Base-by-base conservation (phyloP, 2,113 vertebrate genomes). In the Corythoichthys haematopterus region DNA sequence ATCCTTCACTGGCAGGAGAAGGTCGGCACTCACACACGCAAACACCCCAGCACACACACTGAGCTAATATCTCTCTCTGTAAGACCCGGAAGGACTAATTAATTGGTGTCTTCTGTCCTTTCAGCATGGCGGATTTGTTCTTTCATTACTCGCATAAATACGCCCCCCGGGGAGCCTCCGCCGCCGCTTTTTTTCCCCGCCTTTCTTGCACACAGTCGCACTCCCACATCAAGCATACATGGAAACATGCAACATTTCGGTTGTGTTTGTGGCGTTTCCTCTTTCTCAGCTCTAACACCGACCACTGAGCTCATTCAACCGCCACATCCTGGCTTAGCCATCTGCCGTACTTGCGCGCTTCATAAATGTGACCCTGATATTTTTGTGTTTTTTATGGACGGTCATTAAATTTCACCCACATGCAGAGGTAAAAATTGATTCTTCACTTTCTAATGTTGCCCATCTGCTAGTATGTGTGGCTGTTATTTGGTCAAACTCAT, bases 1-100 rank as follows among this genome's bases (percentile, higher is more conserved):
- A 92, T 97, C 85, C 91, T 99, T 80, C 97, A 99, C 86, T 99
- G 97, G 97, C 92, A 98, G 80, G 97, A 99, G 90, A 99, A 99
- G 97, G 97, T 99, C 86, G 90, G 93, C 55, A 57, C 35, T 10
- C 37, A 43, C 58, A 28, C 16, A 43, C 59, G 12, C 16, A 45
- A 8, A 45, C 38, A 45, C 59, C 28, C 58, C 40, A 37, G 15
- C 50, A 43, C 12, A 64, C 28, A 50, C 51, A 63, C 61, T 20
- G 6, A 35, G 35, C 52, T 38, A 8, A 62, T 52, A 51, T 46
- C 12, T 59, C 12, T 59, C 33, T 38, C 52, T 47, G 72, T 12
- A 14, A 64, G 70, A 80, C 83, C 83, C 83, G 76, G 78, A 80
- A 83, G 78, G 80, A 80, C 64, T 33, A 4, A 20, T 81, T 82